phyloP scores from a whole-genome alignment of 2,888 invertebrate genomes.

The Eledone cirrhosa region DNA sequence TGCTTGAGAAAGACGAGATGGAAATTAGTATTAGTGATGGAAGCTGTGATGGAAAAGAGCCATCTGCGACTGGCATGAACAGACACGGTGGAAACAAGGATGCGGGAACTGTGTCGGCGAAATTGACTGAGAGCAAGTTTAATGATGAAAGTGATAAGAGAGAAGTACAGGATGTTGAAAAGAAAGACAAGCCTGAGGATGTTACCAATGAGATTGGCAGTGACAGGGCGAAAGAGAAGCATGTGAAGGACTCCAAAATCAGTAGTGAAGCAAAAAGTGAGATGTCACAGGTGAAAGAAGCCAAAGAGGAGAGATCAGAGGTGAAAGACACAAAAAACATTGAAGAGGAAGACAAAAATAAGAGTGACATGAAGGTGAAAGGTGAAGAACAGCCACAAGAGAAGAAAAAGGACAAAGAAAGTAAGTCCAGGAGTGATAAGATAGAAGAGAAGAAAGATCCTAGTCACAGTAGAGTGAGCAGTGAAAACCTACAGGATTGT shows the following conservation, averaged over 20 bases:
- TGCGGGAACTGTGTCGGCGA: background rate
- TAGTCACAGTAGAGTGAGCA: no score
- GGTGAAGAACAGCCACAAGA: conserved; percentile 15
- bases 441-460: no score
- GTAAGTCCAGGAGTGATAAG: background rate
- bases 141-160: background rate
- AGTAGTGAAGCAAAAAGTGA: conserved; percentile 40
- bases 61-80: no score
- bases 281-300: conserved; percentile 40
- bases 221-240: conserved; percentile 33
- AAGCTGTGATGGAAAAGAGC: no score
- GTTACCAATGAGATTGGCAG: background rate
- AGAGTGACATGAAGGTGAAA: background rate
- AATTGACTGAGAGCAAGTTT: background rate
- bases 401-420: background rate
- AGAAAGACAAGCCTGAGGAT: background rate
- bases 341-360: conserved; percentile 31
- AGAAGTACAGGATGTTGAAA: background rate
- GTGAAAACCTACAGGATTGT: no score
- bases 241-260: background rate
- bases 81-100: background rate
- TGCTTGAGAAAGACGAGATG: no score
- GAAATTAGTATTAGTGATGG: no score
- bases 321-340: conserved; percentile 17
- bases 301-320: no score